Evolutionary conservation across 2,888 invertebrate species (phyloP).

Genomic region (Dasysyrphus tricinctus): DNA sequence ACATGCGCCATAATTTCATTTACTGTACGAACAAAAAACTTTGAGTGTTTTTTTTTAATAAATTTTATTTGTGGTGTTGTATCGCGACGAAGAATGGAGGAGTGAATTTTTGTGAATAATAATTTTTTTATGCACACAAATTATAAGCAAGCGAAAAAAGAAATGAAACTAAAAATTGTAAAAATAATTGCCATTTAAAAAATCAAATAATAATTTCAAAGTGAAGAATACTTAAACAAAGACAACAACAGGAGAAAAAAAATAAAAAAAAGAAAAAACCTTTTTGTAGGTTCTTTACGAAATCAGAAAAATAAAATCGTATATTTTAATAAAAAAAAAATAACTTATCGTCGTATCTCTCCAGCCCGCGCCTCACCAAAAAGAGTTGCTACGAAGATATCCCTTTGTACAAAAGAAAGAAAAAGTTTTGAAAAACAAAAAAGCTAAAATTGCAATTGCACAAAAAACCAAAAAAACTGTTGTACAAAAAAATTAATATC

Average conservation of each 20-base stretch:
- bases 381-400: conserved; percentile 13
- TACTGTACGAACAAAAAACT: conserved; percentile 62
- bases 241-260: background rate
- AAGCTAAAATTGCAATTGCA: conserved; percentile 32
- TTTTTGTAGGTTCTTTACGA: conserved; percentile 31
- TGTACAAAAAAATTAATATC: conserved; percentile 27
- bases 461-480: conserved; percentile 21
- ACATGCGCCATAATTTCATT: conserved; percentile 73
- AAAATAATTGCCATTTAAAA: conserved; percentile 34
- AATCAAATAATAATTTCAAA: background rate
- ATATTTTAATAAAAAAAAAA: background rate
- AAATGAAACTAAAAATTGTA: conserved; percentile 36
- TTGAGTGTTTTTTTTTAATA: conserved; percentile 68
- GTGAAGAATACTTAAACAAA: conserved; percentile 1
- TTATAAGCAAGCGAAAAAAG: conserved; percentile 51
- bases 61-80: conserved; percentile 73
- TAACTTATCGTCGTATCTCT: conserved; percentile 36
- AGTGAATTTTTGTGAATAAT: conserved; percentile 71
- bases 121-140: conserved; percentile 61
- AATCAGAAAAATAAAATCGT: conserved; percentile 15
- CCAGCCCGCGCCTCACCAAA: conserved; percentile 62
- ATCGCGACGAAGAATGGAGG: conserved; percentile 71
- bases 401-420: conserved; percentile 64
- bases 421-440: conserved; percentile 38
- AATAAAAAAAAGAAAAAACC: background rate